phyloP scores from a whole-genome alignment of 2,888 invertebrate species.

The Napeogenes inachia region DNA sequence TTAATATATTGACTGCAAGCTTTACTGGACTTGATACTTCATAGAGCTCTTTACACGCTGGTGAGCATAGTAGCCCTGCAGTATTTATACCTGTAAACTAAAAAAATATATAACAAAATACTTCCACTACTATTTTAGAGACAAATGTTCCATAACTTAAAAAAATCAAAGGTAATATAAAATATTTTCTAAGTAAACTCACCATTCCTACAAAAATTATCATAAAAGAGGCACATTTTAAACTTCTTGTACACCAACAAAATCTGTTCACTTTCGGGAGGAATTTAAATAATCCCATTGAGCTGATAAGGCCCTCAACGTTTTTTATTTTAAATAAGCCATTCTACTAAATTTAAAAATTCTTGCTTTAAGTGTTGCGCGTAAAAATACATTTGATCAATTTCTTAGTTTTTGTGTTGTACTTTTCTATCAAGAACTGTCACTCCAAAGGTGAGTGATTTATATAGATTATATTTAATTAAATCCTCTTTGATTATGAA shows the following conservation, averaged over 20 bases:
- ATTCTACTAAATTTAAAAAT: conserved; percentile 22
- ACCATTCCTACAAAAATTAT: conserved; percentile 42
- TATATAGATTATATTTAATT: too few species aligned
- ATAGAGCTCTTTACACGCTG: conserved; percentile 34
- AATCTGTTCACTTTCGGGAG: conserved; percentile 42
- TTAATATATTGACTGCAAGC: conserved; percentile 23
- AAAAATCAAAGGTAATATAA: background rate
- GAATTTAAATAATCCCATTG: conserved; percentile 38
- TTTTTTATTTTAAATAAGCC: conserved; percentile 15
- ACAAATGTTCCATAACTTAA: too few species aligned
- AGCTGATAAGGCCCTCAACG: background rate
- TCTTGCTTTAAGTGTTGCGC: conserved; percentile 12
- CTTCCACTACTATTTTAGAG: too few species aligned
- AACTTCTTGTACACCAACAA: conserved; percentile 44
- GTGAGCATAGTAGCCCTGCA: conserved; percentile 27
- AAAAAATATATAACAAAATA: conserved; percentile 17
- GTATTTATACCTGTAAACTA: conserved; percentile 37
- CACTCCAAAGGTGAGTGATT: too few species aligned
- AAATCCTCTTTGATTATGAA: too few species aligned
- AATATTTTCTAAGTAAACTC: conserved; percentile 13
- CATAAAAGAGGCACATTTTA: conserved; percentile 38
- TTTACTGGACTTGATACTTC: conserved; percentile 21
- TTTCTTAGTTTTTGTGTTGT: conserved; percentile 14
- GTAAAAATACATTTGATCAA: conserved; percentile 15
- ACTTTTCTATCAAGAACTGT: background rate